phyloP scores from a whole-genome alignment of 64 coral and sea anemone species.

The Dendrophyllia cribrosa region DNA sequence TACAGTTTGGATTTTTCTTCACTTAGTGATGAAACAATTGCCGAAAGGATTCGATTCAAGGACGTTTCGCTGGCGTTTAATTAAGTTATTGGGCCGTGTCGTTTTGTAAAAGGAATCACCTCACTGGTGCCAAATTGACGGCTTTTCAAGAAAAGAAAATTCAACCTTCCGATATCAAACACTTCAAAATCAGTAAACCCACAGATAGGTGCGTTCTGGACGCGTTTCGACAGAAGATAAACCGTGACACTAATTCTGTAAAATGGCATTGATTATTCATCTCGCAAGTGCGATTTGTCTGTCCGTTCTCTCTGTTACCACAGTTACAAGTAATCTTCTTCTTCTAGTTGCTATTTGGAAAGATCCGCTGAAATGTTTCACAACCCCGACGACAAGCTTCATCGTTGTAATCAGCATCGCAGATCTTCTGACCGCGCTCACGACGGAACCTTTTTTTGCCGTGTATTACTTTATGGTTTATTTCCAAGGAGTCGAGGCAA shows the following conservation, averaged over 20 bases:
- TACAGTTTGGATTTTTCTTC: neutral
- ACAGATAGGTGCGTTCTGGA: neutral
- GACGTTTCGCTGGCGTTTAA: neutral
- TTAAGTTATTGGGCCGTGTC: neutral
- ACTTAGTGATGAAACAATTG: neutral
- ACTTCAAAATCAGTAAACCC: neutral
- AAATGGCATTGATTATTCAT: conserved; percentile 30
- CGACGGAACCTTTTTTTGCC: conserved; percentile 62
- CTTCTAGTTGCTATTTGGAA: conserved; percentile 76
- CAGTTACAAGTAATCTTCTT: conserved; percentile 66
- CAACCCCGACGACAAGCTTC: conserved; percentile 28
- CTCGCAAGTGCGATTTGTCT: conserved; percentile 57
- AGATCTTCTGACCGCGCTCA: conserved; percentile 52
- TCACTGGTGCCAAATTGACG: conserved; percentile 3
- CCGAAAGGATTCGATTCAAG: neutral
- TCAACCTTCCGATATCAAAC: neutral
- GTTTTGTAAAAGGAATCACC: neutral
- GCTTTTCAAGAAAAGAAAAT: neutral
- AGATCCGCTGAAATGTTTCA: conserved; percentile 74
- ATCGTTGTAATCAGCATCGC: conserved; percentile 53
- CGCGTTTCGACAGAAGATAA: neutral
- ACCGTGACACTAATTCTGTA: neutral
- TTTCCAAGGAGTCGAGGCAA: neutral
- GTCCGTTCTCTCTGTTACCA: conserved; percentile 53
- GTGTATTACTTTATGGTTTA: conserved; percentile 53